A percentile compares a stretch with the other conserved stretches of the same genome.
Conservation (phyloP, 1,140 invertebrate genomes). For the Drosophila chauvacae region DNA sequence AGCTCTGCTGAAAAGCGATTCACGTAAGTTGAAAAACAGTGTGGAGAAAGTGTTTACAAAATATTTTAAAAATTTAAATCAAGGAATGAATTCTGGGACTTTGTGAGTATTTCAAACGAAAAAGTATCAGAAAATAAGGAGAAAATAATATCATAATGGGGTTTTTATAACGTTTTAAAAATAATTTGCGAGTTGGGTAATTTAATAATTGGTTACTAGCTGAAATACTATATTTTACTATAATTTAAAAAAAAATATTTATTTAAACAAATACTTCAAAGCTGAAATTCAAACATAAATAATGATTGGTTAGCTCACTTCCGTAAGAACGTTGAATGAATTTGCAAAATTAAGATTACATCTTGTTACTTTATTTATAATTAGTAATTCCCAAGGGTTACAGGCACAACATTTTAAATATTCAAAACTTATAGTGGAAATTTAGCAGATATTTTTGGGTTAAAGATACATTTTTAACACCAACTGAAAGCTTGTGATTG, state of each 20-base stretch:
- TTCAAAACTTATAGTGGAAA: no score
- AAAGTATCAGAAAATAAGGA: no score
- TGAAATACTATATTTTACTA: no score
- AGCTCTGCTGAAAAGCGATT: conserved; percentile 1
- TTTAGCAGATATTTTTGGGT: background rate
- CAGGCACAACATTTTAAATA: no score
- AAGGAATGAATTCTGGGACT: background rate
- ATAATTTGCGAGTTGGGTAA: background rate
- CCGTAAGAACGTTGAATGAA: background rate
- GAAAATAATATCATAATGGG: background rate
- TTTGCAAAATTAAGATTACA: background rate
- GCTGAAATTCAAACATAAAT: no score
- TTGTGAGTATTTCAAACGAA: background rate
- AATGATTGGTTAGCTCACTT: background rate
- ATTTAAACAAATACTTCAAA: no score
- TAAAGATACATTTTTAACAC: background rate
- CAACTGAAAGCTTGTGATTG: background rate
- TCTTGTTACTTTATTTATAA: background rate
- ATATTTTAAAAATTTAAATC: background rate
- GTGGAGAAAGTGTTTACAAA: background rate
- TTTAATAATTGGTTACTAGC: background rate
- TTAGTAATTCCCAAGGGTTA: background rate
- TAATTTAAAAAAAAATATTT: no score
- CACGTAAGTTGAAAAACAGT: conserved; percentile 16
- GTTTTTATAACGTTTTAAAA: no score